These are phyloP conservation scores for Campylorhamphus procurvoides DNA, from an alignment of 2,113 vertebrate genomes.

Conservation along the genomic window DNA sequence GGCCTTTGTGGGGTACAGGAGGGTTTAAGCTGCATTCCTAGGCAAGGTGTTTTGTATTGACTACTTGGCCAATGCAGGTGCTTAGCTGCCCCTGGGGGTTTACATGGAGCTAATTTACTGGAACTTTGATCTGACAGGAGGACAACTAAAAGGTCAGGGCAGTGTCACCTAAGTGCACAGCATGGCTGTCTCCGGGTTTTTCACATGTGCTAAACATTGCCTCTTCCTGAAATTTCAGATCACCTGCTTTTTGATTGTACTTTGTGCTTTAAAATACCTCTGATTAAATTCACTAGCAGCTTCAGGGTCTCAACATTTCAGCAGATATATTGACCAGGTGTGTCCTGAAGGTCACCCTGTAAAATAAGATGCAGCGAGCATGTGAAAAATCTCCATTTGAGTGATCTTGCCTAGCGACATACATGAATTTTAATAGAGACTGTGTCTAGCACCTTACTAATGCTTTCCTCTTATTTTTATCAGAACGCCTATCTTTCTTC, in stretches of 20 bases:
- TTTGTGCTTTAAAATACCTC: neutral
- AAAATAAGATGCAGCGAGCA: neutral
- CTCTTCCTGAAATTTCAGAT: neutral
- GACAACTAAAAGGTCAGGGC: neutral
- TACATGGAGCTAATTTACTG: neutral
- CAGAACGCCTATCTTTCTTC: neutral
- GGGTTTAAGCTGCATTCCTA: neutral
- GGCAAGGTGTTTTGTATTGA: neutral
- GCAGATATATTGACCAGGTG: neutral
- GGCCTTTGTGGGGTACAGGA: neutral
- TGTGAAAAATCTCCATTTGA: neutral
- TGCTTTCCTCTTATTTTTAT: neutral
- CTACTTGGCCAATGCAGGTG: neutral
- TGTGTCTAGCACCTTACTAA: neutral
- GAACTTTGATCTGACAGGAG: neutral
- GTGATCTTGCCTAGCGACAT: neutral
- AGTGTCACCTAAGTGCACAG: neutral
- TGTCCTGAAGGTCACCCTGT: neutral
- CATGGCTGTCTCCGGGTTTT: neutral
- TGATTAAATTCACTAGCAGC: neutral
- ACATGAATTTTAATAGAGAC: neutral
- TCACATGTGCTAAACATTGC: neutral
- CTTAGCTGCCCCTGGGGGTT: neutral
- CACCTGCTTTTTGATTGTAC: neutral
- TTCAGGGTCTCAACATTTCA: neutral